phyloP scores from a whole-genome alignment of 2,113 vertebrate species.

The Caloenas nicobarica region DNA sequence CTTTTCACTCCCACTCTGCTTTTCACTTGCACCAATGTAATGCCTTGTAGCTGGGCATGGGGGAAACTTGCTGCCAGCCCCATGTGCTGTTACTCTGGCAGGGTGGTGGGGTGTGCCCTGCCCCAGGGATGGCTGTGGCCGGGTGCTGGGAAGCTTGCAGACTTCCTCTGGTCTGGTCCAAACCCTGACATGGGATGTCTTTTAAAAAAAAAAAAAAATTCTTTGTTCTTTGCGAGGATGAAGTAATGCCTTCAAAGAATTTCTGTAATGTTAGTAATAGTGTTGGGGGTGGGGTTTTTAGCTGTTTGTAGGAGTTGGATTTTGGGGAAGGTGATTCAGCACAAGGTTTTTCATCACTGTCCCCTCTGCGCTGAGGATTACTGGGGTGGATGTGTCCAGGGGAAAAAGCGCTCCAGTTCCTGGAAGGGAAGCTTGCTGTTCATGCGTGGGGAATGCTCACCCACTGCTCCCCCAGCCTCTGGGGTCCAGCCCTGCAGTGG shows the following conservation, averaged over 20 bases:
- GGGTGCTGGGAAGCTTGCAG: background rate
- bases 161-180: background rate
- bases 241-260: constrained; percentile 13
- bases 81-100: background rate
- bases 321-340: background rate
- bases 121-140: background rate
- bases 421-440: background rate
- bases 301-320: background rate
- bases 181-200: background rate
- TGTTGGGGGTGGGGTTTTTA: background rate
- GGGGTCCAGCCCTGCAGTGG: rapidly evolving
- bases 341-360: background rate
- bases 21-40: background rate
- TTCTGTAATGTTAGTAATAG: background rate
- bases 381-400: background rate
- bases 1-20: constrained; percentile 20
- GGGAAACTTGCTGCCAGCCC: background rate
- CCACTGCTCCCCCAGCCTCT: background rate
- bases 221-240: background rate
- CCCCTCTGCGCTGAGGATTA: background rate
- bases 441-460: background rate
- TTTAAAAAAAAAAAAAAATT: background rate
- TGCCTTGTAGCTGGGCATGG: background rate
- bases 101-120: background rate
- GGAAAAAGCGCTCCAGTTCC: background rate